Evolutionary conservation across 2,797 vertebrate genomes (phyloP).

Genomic region (Pelobates cultripes): DNA sequence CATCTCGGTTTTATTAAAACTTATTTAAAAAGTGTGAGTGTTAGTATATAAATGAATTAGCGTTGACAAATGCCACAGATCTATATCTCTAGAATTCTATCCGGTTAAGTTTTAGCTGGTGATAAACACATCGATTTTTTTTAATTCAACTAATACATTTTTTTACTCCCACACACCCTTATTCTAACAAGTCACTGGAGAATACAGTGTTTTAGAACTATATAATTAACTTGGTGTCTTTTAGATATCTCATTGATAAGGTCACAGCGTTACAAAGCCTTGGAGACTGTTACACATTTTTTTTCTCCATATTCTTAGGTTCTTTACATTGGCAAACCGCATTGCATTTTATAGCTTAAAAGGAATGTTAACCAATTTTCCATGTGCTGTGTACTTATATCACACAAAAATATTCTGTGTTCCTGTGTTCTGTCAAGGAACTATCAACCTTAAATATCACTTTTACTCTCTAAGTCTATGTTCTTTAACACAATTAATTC

Average conservation of each 20-base stretch:
- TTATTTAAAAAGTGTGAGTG: too few relatives aligned
- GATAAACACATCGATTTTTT: conserved; percentile 30
- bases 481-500: conserved; percentile 20
- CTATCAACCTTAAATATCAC: conserved; percentile 21
- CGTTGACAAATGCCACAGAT: not conserved
- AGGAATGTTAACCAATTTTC: conserved; percentile 31
- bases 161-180: conserved; percentile 29
- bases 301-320: conserved; percentile 11
- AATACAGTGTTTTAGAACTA: conserved; percentile 41
- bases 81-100: not conserved
- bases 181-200: conserved; percentile 41
- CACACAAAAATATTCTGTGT: not conserved
- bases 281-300: not conserved
- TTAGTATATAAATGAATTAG: not conserved
- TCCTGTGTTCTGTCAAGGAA: conserved; percentile 3
- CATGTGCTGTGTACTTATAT: conserved; percentile 14
- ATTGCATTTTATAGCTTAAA: conserved; percentile 28
- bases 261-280: conserved; percentile 36
- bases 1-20: too few relatives aligned
- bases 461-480: not conserved
- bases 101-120: conserved; percentile 15
- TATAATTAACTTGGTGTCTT: conserved; percentile 45
- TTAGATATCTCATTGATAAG: conserved; percentile 47
- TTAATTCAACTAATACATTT: conserved; percentile 37
- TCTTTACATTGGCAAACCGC: not conserved